Percentiles rank a stretch among this genome's conserved stretches.
Evolutionary conservation across 2,888 invertebrate genomes (phyloP).

Genomic region (Resseliella maxima): DNA sequence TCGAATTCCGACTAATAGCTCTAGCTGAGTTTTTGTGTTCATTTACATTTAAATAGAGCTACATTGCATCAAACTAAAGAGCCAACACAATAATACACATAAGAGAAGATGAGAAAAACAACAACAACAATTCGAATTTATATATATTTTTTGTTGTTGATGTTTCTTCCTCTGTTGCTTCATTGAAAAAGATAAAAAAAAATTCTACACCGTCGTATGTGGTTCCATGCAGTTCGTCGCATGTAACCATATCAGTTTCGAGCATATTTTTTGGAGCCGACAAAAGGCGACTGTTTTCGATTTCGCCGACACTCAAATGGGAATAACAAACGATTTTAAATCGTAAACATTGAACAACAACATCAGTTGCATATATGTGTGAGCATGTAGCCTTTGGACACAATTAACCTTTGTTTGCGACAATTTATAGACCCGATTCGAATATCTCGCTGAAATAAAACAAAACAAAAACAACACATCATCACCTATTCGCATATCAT

Average conservation of each 20-base stretch:
- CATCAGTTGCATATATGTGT: not conserved
- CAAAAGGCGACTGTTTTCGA: not conserved
- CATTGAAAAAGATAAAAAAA: not conserved
- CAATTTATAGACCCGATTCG: not conserved
- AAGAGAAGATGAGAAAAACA: not conserved
- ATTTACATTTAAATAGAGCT: conserved; percentile 42
- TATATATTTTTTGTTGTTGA: not conserved
- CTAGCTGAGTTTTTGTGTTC: not conserved
- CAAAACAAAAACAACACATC: not conserved
- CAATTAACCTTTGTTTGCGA: not conserved
- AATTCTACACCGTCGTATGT: not conserved
- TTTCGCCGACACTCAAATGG: conserved; percentile 3
- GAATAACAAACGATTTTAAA: not conserved
- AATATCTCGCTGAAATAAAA: not conserved
- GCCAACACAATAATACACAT: not conserved
- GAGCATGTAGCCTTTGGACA: not conserved
- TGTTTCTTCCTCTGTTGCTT: not conserved
- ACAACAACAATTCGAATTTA: not conserved
- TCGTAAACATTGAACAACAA: not conserved
- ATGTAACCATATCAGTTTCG: not conserved
- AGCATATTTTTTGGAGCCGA: not conserved
- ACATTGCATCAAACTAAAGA: not conserved
- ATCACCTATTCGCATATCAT: not conserved
- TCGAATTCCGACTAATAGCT: conserved; percentile 9
- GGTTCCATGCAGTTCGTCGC: not conserved